Evolutionary conservation across 2,888 invertebrate species (phyloP).

Genomic region (Ptychoptera contaminata): DNA sequence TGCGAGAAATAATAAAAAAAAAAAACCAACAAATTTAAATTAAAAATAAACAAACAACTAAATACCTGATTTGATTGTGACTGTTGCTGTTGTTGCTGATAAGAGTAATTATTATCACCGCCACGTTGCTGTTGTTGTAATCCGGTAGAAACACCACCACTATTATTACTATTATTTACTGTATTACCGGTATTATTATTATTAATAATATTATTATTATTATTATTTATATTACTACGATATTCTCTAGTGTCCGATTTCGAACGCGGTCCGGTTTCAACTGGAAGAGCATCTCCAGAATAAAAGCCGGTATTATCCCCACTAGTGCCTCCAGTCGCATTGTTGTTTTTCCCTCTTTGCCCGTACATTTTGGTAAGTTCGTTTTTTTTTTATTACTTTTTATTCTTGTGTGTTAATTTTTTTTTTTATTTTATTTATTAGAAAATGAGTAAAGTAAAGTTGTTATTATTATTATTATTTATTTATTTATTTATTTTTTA

Average conservation of each 20-base stretch:
- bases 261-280: slow-evolving; percentile 30
- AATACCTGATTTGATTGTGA: slow-evolving; percentile 17
- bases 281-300: slow-evolving; percentile 15
- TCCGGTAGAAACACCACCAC: slow-evolving; percentile 4
- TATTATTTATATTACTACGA: slow-evolving; percentile 10
- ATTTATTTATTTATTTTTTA: neutral
- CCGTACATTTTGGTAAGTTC: slow-evolving; percentile 1
- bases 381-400: neutral
- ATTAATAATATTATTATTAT: slow-evolving; percentile 11
- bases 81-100: slow-evolving; percentile 10
- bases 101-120: slow-evolving; percentile 7
- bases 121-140: slow-evolving; percentile 10
- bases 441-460: too few relatives aligned
- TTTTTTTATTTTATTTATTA: too few relatives aligned
- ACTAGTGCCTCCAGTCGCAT: slow-evolving; percentile 5
- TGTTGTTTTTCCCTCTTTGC: neutral
- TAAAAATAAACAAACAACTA: slow-evolving; percentile 23
- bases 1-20: too few relatives aligned
- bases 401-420: too few relatives aligned
- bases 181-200: slow-evolving; percentile 2
- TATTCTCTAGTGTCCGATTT: slow-evolving; percentile 19
- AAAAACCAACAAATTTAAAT: too few relatives aligned
- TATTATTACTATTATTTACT: neutral
- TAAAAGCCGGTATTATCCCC: slow-evolving; percentile 16
- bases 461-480: too few relatives aligned